phyloP scores from a whole-genome alignment of 2,797 vertebrate genomes.

The Tympanoctomys barrerae region DNA sequence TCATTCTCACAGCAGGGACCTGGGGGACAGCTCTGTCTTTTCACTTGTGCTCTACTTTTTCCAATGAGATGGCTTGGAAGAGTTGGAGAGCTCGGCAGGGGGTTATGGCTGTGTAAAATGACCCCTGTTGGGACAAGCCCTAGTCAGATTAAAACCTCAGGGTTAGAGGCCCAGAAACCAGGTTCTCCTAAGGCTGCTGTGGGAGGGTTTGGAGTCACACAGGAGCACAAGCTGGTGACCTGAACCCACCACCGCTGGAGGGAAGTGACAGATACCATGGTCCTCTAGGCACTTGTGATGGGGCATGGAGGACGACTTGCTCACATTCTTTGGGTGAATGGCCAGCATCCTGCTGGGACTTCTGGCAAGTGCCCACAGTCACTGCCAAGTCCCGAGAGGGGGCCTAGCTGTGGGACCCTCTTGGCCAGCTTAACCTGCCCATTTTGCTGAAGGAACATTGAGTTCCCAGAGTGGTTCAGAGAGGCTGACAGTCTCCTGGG shows the following conservation, averaged over 20 bases:
- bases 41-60: too few species aligned
- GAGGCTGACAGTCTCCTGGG: not conserved
- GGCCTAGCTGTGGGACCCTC: not conserved
- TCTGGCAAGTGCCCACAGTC: not conserved
- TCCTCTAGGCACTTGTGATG: not conserved
- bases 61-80: not conserved
- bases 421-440: not conserved
- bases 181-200: not conserved
- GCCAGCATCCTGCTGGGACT: not conserved
- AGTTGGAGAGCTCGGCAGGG: too few species aligned
- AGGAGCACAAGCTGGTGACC: not conserved
- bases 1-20: fast-evolving
- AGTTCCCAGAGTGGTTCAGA: not conserved
- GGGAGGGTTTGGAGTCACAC: not conserved
- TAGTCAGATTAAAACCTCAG: not conserved
- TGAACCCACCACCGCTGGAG: fast-evolving
- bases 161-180: not conserved
- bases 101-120: not conserved
- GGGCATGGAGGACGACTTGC: not conserved
- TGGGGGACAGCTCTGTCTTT: not conserved
- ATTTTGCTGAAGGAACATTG: not conserved
- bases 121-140: fast-evolving
- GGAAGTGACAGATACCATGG: not conserved
- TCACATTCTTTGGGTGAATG: not conserved
- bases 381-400: not conserved